phyloP scores from a whole-genome alignment of 2,113 vertebrate genomes.

The Pongo pygmaeus region DNA sequence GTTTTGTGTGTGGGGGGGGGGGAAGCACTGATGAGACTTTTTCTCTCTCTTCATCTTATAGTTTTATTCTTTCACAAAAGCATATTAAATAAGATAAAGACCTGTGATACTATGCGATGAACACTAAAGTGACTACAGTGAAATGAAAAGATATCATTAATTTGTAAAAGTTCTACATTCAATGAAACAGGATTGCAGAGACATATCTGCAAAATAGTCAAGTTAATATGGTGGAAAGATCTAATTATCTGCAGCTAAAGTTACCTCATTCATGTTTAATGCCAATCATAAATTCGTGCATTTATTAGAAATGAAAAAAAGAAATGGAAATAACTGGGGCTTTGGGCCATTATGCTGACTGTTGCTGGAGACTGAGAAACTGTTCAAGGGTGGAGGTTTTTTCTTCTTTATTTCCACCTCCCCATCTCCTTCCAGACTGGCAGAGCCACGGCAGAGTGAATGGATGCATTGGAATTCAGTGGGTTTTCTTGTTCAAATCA shows the following conservation, averaged over 20 bases:
- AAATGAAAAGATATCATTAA: background rate
- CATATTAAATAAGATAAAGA: background rate
- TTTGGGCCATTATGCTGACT: background rate
- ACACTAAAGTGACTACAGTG: background rate
- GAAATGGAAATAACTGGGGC: background rate
- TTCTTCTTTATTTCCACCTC: background rate
- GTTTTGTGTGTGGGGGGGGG: background rate
- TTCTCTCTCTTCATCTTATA: background rate
- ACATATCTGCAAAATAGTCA: background rate
- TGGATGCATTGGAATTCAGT: background rate
- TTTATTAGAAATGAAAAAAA: background rate
- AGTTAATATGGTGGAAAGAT: background rate
- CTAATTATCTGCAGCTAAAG: background rate
- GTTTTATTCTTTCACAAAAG: background rate
- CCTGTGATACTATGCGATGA: background rate
- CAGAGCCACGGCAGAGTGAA: background rate
- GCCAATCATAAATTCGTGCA: background rate
- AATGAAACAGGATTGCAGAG: background rate
- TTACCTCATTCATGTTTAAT: background rate
- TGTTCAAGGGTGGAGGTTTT: background rate
- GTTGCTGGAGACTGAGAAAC: background rate
- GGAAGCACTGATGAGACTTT: background rate
- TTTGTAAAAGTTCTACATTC: background rate
- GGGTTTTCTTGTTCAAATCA: background rate
- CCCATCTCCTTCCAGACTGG: too few species aligned